Evolutionary conservation across 1,140 invertebrate genomes (phyloP), one percentile per base, ranked within the genome.

Genomic region (Holcopasites calliopsidis): DNA sequence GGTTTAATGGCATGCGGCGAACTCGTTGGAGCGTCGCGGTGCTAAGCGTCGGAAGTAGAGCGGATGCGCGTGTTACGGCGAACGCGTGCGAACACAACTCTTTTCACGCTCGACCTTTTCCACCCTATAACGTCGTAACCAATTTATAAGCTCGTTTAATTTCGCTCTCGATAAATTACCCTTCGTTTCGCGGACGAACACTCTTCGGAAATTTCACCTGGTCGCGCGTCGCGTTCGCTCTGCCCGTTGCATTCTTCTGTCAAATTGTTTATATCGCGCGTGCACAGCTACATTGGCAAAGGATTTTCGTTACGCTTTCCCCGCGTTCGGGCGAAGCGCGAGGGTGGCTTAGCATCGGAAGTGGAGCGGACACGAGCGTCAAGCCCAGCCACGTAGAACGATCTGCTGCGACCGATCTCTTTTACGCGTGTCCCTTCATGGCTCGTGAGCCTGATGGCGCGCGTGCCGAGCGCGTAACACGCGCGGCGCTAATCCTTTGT

Each of bases 31-130:
- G 90, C 90, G 86, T 89, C 89, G 88, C 86, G 87, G 84, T 79
- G 90, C 88, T 88, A 83, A 91, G 90, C 90, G 88, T 91, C 90
- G 89, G 90, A 91, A 91, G 87, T 89, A 84, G 89, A 91, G 89
- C 90, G 88, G 73, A 87, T 81, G 73, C 79, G 83, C 79, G 78
- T 77, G 77, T 82, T 82, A 85, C 79, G 65, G 78, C 68, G 66
- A 62, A 71, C 62, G 66, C 52, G 49, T 62, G 40, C 61, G 52
- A 55, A 65, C 65, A 40, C 66, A 33, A 66, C 66, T 74, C 72
- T 58, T 68, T 83, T 83, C 57, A 84, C 81, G 81, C 80, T 83
- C 82, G 82, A 84, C 82, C 82, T 84, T 84, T 84, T 80, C 64
- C 47, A 21, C 52, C 40, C 44, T 66, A 49, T 42, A 23, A 57